Base-by-base conservation (phyloP, 2,797 vertebrate genomes). In the Danio kyathit region DNA sequence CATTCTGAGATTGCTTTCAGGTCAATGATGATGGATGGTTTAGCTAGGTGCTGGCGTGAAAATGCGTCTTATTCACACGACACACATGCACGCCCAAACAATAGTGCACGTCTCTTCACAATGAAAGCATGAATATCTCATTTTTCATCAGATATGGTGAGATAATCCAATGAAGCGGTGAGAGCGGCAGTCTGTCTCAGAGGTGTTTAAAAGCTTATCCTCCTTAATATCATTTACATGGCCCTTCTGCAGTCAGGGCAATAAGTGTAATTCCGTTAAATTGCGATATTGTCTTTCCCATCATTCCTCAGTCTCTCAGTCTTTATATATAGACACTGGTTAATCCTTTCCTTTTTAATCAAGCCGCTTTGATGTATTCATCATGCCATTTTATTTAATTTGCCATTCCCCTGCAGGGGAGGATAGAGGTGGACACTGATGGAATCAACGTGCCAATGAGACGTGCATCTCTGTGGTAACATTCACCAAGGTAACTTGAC, bases 171-270 rank as follows among this genome's bases (percentile, higher is more conserved):
- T 81, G 60, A 84, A 73, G 70, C 80, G 72, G n/a, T 72, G 16
- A 29, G 86, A 84, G 85, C 9, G 40, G 54, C 49, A 75, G 85
- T 89, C 88, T 89, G 84, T 89, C 88, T 89, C 83, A 54, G 52
- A 84, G 81, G 84, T 91, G 88, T 82, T 85, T 86, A 85, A 90
- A 88, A 86, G 85, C 83, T 84, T 84, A 85, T 87, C 82, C 74
- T 64, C 76, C 81, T 80, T 88, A 71, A 88, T 88, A 85, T 88
- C 83, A 84, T 90, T 88, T 87, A 86, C 85, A 79, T 83, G 85
- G 57, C 57, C 86, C 89, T 85, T 83, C 38, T 88, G 76, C 85
- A 89, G 49, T 1, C 14, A 69, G 29, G 65, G 76, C 83, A 88
- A 73, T 82, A 87, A 69, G 59, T 76, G 57, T 84, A 82, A 82